Conservation (phyloP, 1,140 invertebrate genomes). For the Bombus balteatus region DNA sequence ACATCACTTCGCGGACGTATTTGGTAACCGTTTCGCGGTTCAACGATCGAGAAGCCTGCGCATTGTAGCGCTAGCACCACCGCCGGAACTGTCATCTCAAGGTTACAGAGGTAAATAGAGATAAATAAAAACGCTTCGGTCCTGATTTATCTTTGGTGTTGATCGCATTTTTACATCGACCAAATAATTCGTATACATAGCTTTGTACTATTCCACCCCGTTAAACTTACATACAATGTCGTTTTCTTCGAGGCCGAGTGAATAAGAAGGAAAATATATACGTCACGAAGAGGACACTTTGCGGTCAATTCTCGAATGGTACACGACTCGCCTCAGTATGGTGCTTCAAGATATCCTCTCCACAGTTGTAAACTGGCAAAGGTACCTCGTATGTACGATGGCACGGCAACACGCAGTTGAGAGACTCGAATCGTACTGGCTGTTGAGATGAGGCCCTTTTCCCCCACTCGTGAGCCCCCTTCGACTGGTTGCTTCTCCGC, state of each 20-base stretch:
- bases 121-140: not conserved
- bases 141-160: not conserved
- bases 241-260: not conserved
- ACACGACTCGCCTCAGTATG: constrained; percentile 10
- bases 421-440: constrained; percentile 66
- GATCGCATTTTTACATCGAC: not conserved
- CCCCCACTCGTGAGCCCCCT: constrained; percentile 22
- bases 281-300: constrained; percentile 9
- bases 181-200: not conserved
- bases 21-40: constrained; percentile 42
- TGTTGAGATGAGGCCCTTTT: constrained; percentile 68
- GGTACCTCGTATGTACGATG: constrained; percentile 43
- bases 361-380: constrained; percentile 44
- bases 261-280: not conserved
- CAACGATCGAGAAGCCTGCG: constrained; percentile 32
- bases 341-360: constrained; percentile 22
- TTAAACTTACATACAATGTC: not conserved
- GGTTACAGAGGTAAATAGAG: not conserved
- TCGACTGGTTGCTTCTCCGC: constrained; percentile 62
- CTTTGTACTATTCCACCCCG: too few relatives aligned
- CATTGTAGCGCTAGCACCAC: constrained; percentile 5
- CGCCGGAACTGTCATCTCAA: constrained; percentile 18
- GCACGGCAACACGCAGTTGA: constrained; percentile 57
- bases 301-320: constrained; percentile 19
- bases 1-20: constrained; percentile 15